Percentiles rank a stretch among this genome's conserved stretches.
Conservation (phyloP, 2,113 vertebrate genomes). For the mouse (Mus musculus) region GRCm39 chr1:112568501-112569000, state of each 20-base stretch:
- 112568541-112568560: not conserved
- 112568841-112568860: not conserved
- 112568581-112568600: not conserved
- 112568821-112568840: not conserved
- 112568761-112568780: too few species aligned
- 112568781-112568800: too few species aligned
- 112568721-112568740: not conserved
- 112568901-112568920: not conserved
- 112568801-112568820: not conserved
- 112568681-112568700: not conserved
- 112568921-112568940: not conserved
- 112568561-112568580: not conserved
- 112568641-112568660: not conserved
- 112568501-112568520: rapidly evolving
- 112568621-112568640: not conserved
- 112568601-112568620: not conserved
- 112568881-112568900: not conserved
- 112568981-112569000: not conserved
- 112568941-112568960: not conserved
- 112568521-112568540: not conserved
- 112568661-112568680: too few species aligned
- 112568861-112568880: not conserved
- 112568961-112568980: not conserved
- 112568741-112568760: not conserved
- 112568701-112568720: not conserved